Evolutionary conservation across 2,888 invertebrate species (phyloP), one percentile per base, ranked within the genome.

Genomic region (Drosophila robusta): DNA sequence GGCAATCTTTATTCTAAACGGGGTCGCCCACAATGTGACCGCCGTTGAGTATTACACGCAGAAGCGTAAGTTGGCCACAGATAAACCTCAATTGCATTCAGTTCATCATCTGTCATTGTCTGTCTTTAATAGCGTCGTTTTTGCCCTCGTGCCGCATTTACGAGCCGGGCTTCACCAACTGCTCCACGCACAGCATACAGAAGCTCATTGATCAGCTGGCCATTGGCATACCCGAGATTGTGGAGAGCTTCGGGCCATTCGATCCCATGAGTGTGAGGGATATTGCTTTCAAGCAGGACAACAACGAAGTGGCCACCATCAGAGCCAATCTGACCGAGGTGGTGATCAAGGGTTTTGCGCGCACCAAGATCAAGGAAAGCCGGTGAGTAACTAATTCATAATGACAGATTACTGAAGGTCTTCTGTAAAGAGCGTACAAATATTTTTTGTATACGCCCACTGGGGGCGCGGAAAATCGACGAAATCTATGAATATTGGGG

Each of bases 221-320:
- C 87, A 92, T 80, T 45, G 89, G 91, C 1, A 89, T 91, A 49
- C 91, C 91, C 1, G 91, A 91, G 41, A 49, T 91, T 6, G 32
- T 49, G 3, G 74, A 83, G 57, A 93, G 93, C 24, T 91, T 95
- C 75, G 92, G 93, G 2, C 93, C 94, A 11, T 91, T 95, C 75
- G 95, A 95, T 91, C 95, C 95, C 0, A 89, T 95, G 69, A 93
- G 93, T 75, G 93, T 95, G 38, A 94, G 94, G 8, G 93, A 94
- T 90, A 93, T 95, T 87, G 92, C 93, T 89, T 95, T 95, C 88
- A 92, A 95, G 55, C 95, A 95, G 93, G 95, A 95, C 50, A 94
- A 94, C 57, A 95, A 95, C 12, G 95, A 95, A 29, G 95, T 95
- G 4, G 95, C 95, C 2, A 95, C 94, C 70, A 94, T 95, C 1